A percentile compares a stretch with the other conserved stretches of the same genome.
These are phyloP conservation scores for Sarcophaga carnaria DNA, from an alignment of 2,888 invertebrate species.

Conservation along the genomic window DNA sequence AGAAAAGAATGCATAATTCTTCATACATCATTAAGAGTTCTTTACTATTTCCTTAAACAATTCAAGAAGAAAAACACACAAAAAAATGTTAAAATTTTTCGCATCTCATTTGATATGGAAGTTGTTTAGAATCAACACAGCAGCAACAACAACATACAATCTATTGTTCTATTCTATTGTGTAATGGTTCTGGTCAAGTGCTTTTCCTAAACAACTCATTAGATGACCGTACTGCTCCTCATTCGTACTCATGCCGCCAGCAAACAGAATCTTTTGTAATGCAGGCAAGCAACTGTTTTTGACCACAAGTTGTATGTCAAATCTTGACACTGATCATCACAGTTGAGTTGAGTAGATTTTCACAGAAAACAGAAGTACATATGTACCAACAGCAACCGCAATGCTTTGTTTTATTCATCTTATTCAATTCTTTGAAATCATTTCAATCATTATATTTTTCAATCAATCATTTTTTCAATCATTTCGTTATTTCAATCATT, in stretches of 20 bases:
- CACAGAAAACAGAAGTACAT: not conserved
- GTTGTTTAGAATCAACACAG: not conserved
- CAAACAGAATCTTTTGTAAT: not conserved
- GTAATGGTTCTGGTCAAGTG: slow-evolving; percentile 64
- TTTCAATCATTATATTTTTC: no score
- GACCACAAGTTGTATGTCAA: slow-evolving; percentile 72
- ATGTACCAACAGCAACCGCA: no score
- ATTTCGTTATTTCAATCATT: no score
- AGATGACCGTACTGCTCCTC: slow-evolving; percentile 40
- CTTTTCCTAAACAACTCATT: slow-evolving; percentile 63
- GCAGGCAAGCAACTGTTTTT: slow-evolving; percentile 25
- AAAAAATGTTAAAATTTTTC: not conserved
- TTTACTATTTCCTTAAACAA: slow-evolving; percentile 67
- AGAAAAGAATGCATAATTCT: not conserved
- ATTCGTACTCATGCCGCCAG: slow-evolving; percentile 14
- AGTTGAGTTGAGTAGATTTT: slow-evolving; percentile 70
- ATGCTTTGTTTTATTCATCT: no score
- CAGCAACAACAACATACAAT: not conserved
- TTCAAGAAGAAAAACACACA: slow-evolving; percentile 14
- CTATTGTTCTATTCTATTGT: slow-evolving; percentile 58
- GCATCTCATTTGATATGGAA: slow-evolving; percentile 1
- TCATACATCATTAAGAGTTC: slow-evolving; percentile 46
- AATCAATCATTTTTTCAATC: no score
- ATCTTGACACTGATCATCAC: slow-evolving; percentile 81
- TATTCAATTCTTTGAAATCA: no score